Percentiles rank a stretch among this genome's conserved stretches.
phyloP scores from a whole-genome alignment of 2,888 invertebrate species.

The Siphlonurus alternatus region DNA sequence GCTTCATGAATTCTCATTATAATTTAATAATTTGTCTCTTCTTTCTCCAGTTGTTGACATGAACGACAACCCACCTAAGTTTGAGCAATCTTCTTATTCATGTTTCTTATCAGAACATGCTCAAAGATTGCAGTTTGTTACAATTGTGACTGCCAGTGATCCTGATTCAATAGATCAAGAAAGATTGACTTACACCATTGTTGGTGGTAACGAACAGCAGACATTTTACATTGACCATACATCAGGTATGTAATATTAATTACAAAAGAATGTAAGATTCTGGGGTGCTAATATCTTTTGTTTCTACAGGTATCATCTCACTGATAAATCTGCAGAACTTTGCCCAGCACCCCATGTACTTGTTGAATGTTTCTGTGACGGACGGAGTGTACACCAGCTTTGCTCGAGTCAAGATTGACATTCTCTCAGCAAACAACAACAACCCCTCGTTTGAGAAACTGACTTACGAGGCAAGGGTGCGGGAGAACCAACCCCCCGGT shows the following conservation, averaged over 20 bases:
- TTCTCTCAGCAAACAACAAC: conserved; percentile 60
- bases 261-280: neutral
- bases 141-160: conserved; percentile 76
- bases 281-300: conserved; percentile 5
- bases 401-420: conserved; percentile 60
- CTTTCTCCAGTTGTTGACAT: conserved; percentile 54
- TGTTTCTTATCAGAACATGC: conserved; percentile 67
- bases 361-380: conserved; percentile 82
- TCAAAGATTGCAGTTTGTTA: conserved; percentile 71
- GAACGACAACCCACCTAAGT: conserved; percentile 79
- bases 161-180: conserved; percentile 62
- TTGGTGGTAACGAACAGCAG: conserved; percentile 62
- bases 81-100: conserved; percentile 64
- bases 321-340: conserved; percentile 60
- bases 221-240: conserved; percentile 47
- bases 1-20: neutral
- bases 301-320: conserved; percentile 37
- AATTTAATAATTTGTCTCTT: conserved; percentile 7
- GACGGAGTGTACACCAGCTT: conserved; percentile 91
- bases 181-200: conserved; percentile 61
- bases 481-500: conserved; percentile 66
- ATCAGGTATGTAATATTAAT: conserved; percentile 24
- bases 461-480: conserved; percentile 59
- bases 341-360: conserved; percentile 42
- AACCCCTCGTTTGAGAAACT: conserved; percentile 63